Evolutionary conservation across 2,888 invertebrate genomes (phyloP).

Genomic region (Chironomus riparius): DNA sequence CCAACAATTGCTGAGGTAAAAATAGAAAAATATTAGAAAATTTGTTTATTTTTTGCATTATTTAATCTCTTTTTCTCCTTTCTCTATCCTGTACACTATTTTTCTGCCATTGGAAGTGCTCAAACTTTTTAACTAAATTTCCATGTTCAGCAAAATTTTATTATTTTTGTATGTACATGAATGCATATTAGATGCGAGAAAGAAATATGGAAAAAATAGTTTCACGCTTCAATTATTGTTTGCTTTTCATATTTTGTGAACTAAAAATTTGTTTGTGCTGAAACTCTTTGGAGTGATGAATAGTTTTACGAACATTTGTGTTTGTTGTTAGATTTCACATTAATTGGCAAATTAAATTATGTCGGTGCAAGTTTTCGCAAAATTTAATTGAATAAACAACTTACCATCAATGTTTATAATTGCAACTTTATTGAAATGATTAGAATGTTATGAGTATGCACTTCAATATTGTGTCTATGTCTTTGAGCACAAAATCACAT

Average conservation of each 20-base stretch:
- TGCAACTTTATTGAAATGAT: too few species aligned
- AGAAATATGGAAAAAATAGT: neutral
- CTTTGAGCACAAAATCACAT: too few species aligned
- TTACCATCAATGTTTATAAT: too few species aligned
- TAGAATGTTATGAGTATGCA: too few species aligned
- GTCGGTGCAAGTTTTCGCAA: neutral
- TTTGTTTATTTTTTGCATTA: conserved; percentile 23
- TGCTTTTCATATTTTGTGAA: neutral
- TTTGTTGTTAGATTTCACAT: too few species aligned
- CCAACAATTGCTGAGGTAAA: too few species aligned
- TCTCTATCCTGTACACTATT: neutral
- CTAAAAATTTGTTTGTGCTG: neutral
- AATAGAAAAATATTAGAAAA: conserved; percentile 15
- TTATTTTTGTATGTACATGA: neutral
- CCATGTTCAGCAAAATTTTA: neutral
- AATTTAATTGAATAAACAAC: too few species aligned
- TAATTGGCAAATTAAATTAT: neutral
- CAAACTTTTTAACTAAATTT: neutral
- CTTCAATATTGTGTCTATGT: too few species aligned
- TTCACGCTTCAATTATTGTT: conserved; percentile 19
- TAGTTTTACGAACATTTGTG: too few species aligned
- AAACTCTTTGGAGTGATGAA: neutral
- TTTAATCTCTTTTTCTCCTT: neutral
- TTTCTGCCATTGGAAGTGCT: neutral
- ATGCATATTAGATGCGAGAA: neutral